phyloP scores from a whole-genome alignment of 1,140 invertebrate genomes.

The Stegodyphus mimosarum region DNA sequence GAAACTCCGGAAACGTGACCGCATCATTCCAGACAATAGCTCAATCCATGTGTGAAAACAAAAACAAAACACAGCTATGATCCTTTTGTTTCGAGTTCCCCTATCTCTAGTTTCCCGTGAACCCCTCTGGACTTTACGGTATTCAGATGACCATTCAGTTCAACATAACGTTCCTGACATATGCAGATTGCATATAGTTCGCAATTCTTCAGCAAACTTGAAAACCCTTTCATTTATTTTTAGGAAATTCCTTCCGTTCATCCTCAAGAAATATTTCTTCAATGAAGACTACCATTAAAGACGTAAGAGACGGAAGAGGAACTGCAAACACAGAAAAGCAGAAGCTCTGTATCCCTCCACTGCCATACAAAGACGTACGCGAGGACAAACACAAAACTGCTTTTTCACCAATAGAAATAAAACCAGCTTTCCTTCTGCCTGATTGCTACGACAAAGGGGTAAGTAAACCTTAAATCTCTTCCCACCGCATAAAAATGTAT shows the following conservation, averaged over 20 bases:
- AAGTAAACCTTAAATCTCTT: neutral
- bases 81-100: neutral
- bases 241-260: neutral
- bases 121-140: neutral
- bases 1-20: constrained; percentile 8
- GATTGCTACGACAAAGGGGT: constrained; percentile 42
- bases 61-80: neutral
- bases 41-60: constrained; percentile 15
- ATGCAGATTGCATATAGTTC: neutral
- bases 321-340: constrained; percentile 8
- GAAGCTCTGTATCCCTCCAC: constrained; percentile 18
- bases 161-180: neutral
- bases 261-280: too few species aligned
- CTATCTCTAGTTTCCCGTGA: neutral
- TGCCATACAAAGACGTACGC: neutral
- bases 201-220: neutral
- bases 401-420: constrained; percentile 14
- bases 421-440: constrained; percentile 13
- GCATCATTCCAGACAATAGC: constrained; percentile 14
- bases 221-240: neutral
- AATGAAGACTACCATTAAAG: constrained; percentile 3
- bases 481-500: neutral
- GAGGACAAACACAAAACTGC: neutral
- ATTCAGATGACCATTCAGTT: neutral
- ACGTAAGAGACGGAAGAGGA: neutral